Evolutionary conservation across 2,113 vertebrate genomes (phyloP).

Genomic region (Brachyhypopomus gauderio): DNA sequence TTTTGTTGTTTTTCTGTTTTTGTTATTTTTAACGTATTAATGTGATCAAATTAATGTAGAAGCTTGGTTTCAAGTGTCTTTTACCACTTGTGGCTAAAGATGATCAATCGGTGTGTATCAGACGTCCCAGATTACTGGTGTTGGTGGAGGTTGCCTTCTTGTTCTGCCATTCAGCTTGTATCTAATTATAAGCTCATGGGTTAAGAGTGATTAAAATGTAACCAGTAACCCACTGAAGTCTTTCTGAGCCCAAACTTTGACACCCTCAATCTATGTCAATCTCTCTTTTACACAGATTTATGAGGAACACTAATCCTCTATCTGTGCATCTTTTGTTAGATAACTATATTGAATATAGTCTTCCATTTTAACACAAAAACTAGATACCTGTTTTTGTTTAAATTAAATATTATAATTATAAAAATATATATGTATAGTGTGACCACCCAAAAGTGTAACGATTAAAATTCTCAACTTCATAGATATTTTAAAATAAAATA

Average conservation of each 20-base stretch:
- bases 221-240: no score
- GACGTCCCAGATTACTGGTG: not conserved
- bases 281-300: not conserved
- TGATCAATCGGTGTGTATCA: not conserved
- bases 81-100: not conserved
- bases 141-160: not conserved
- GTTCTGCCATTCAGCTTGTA: not conserved
- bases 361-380: slow-evolving; percentile 9
- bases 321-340: not conserved
- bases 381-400: not conserved
- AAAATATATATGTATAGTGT: no score
- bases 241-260: no score
- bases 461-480: not conserved
- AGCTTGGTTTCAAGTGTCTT: not conserved
- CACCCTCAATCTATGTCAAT: no score
- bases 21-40: not conserved
- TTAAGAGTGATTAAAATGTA: no score
- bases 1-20: not conserved
- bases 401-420: no score
- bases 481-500: not conserved
- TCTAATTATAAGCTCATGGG: no score
- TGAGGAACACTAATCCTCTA: not conserved
- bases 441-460: not conserved
- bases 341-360: not conserved
- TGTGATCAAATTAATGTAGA: slow-evolving; percentile 18